Evolutionary conservation across 2,113 vertebrate species (phyloP).

Genomic region (Tylochromis polylepis): DNA sequence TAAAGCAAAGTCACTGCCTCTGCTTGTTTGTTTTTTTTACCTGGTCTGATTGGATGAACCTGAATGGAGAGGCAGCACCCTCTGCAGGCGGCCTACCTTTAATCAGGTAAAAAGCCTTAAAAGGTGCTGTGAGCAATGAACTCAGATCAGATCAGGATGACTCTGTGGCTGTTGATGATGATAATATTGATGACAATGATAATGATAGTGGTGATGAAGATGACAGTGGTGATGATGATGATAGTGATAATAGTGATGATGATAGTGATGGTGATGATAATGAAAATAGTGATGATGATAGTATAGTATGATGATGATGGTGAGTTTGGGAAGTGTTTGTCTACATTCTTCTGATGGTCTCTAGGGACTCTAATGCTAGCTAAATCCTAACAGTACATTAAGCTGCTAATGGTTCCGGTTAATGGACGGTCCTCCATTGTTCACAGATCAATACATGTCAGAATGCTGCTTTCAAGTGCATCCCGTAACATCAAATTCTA

Average conservation of each 20-base stretch:
- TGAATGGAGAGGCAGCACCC: background rate
- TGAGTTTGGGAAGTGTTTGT: background rate
- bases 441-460: background rate
- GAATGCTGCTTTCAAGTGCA: conserved; percentile 7
- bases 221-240: background rate
- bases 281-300: background rate
- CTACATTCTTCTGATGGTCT: conserved; percentile 5
- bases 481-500: background rate
- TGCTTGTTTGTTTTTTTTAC: background rate
- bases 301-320: background rate
- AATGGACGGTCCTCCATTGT: background rate
- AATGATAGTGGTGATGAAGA: too few species aligned
- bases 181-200: background rate
- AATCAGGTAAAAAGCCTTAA: background rate
- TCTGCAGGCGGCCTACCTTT: background rate
- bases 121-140: background rate
- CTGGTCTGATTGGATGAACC: background rate
- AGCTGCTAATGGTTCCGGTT: background rate
- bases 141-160: background rate
- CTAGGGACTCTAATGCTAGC: conserved; percentile 21
- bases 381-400: conserved; percentile 2
- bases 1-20: background rate
- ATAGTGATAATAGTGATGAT: too few species aligned
- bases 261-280: background rate
- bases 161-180: background rate